Evolutionary conservation across 1,140 invertebrate species (phyloP), one percentile per base, ranked within the genome.

Genomic region (Zophobas morio): DNA sequence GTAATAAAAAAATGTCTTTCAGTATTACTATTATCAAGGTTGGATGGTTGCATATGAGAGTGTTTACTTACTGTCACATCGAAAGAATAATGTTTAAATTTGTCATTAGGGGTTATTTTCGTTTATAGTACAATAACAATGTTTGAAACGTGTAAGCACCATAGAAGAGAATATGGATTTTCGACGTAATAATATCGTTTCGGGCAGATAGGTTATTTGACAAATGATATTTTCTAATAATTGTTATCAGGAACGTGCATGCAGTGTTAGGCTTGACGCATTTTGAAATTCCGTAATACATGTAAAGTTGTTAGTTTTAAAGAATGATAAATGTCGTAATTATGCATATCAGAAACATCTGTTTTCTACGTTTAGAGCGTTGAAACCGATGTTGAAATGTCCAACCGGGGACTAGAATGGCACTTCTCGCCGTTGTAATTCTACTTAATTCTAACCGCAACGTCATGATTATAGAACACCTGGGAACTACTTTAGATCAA

Each of bases 281-380:
- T 54, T 54, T 73, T 56, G 39, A 73, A n/a, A 4, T 36, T 34
- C 32, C 36, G 54, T 54, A 56, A 73, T 73, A 73, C 54, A 56
- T 73, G 54, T 73, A 37, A 73, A 54, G 71, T 73, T 73, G 51
- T 4, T 73, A 73, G 54, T 75, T 75, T 75, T 75, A 60, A 75
- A 46, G 73, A 75, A 75, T 75, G 73, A 75, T 75, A 75, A 75
- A 75, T 75, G 73, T 33, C 39, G 57, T 75, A 75, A 75, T 75
- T 75, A 75, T 75, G 73, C 73, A 60, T 75, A 75, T 75, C 73
- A 75, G 73, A 75, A 75, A 75, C 73, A 75, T 75, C 73, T 75
- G 73, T 63, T 75, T 75, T 75, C 73, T 75, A 75, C 73, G 56
- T 75, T 63, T 63, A 63, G 73, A 75, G 57, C 57, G 57, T 37